Evolutionary conservation across 2,113 vertebrate species (phyloP).

Genomic region (Mystacornis crossleyi): DNA sequence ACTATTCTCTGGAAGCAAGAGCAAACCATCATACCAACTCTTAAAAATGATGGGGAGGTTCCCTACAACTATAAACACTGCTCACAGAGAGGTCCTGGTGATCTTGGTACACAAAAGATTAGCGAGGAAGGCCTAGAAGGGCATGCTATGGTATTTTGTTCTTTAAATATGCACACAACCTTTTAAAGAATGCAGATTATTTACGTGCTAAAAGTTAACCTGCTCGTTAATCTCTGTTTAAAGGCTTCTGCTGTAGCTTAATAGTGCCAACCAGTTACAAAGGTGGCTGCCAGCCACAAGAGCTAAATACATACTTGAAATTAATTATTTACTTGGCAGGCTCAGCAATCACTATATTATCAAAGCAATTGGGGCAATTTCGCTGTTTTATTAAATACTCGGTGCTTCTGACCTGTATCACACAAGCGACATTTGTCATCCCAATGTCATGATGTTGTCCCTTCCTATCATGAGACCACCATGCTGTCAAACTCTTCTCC

Average conservation of each 20-base stretch:
- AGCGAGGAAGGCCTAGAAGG: background rate
- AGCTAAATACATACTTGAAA: background rate
- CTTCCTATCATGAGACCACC: background rate
- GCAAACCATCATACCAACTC: background rate
- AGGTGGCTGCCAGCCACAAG: slow-evolving; percentile 3
- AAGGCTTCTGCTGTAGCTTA: background rate
- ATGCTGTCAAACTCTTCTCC: background rate
- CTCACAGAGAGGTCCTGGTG: background rate
- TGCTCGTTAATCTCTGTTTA: background rate
- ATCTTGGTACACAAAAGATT: background rate
- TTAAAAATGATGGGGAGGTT: background rate
- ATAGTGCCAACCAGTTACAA: background rate
- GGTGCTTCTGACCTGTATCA: background rate
- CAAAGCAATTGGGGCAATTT: background rate
- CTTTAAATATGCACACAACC: background rate
- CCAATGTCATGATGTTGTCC: background rate
- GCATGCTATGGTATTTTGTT: background rate
- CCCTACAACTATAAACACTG: accelerated
- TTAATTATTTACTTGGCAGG: slow-evolving; percentile 44
- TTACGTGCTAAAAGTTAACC: background rate
- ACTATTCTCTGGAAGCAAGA: background rate
- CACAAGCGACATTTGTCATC: background rate
- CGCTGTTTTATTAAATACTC: slow-evolving; percentile 34
- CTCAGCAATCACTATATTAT: background rate
- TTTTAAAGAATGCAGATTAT: background rate